Percentiles rank a stretch among this genome's conserved stretches.
These are phyloP conservation scores for Fulmarus glacialis DNA, from an alignment of 2,113 vertebrate genomes.

Conservation along the genomic window DNA sequence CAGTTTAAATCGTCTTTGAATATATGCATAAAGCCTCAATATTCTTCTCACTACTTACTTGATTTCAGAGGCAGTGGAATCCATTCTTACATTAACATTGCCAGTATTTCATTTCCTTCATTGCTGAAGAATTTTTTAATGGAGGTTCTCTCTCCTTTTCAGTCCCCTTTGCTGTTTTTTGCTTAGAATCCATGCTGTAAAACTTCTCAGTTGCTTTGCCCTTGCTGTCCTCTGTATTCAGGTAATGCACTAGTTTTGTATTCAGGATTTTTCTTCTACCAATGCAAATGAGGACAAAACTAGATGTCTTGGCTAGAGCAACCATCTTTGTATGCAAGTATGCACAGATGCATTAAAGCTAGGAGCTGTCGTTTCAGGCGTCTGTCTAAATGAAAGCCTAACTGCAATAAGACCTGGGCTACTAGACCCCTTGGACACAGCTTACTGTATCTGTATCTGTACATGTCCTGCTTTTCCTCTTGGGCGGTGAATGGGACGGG, in stretches of 20 bases:
- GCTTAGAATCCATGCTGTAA: neutral
- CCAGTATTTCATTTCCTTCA: neutral
- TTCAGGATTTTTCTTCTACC: neutral
- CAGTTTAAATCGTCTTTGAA: neutral
- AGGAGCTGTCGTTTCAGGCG: neutral
- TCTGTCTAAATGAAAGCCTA: neutral
- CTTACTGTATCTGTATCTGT: neutral
- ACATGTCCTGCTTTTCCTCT: neutral
- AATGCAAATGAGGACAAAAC: neutral
- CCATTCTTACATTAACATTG: neutral
- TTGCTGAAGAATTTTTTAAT: neutral
- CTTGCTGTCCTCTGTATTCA: neutral
- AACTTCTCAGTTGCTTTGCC: neutral
- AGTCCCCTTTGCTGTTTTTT: neutral
- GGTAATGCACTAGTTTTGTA: neutral
- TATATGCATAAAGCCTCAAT: neutral
- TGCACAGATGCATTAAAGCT: neutral
- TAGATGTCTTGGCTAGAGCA: neutral
- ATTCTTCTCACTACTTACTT: neutral
- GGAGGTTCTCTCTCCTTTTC: neutral
- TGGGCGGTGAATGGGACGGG: rapidly evolving
- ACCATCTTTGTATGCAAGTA: neutral
- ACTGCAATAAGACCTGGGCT: neutral
- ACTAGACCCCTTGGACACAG: neutral
- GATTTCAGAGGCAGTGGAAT: neutral